Conservation (phyloP, 1,140 invertebrate species). For the Lepidotrigona ventralis region DNA sequence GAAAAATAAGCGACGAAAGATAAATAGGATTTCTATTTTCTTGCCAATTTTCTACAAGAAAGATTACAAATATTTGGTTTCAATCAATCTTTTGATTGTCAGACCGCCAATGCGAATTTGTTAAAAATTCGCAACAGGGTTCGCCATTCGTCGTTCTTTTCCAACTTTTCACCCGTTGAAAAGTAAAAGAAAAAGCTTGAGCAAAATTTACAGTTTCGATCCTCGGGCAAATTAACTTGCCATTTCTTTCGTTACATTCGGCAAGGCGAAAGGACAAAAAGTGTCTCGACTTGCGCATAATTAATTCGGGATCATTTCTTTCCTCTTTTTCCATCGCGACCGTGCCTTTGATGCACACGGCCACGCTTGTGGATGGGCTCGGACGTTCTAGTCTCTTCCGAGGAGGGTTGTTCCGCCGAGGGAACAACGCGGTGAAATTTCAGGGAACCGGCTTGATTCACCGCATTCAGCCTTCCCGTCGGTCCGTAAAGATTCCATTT, state of each 20-base stretch:
- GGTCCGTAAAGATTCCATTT: constrained; percentile 17
- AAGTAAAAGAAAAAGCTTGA: background rate
- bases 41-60: background rate
- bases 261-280: too few species aligned
- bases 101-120: too few species aligned
- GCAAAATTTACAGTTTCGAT: background rate
- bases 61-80: background rate
- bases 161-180: background rate
- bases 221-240: constrained; percentile 25
- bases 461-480: background rate
- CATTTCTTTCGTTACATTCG: background rate
- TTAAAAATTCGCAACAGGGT: background rate
- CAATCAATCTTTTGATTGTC: background rate
- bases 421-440: constrained; percentile 7
- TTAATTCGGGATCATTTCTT: constrained; percentile 53
- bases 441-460: background rate
- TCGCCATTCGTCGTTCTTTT: too few species aligned
- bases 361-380: background rate
- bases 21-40: background rate
- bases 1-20: background rate
- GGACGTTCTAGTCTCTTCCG: background rate
- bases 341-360: constrained; percentile 37
- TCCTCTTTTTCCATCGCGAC: constrained; percentile 10
- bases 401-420: constrained; percentile 21
- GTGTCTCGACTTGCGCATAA: constrained; percentile 42